These are phyloP conservation scores for Zaprionus camerounensis DNA, from an alignment of 1,140 invertebrate species.

Conservation along the genomic window DNA sequence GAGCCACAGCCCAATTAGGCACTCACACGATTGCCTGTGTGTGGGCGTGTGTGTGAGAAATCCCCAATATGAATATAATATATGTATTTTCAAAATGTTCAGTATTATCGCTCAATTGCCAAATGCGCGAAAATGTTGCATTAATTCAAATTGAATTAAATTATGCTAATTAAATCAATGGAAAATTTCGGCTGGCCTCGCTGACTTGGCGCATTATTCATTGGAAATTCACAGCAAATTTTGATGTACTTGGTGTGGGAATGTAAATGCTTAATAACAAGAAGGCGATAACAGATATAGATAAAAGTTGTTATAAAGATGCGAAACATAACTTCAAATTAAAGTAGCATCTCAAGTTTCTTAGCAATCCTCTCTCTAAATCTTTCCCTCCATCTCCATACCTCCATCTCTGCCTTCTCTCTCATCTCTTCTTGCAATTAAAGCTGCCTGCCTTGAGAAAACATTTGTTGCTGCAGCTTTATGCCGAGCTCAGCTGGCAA, in stretches of 20 bases:
- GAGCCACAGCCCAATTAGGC: neutral
- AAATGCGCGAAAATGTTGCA: constrained; percentile 37
- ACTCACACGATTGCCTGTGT: neutral
- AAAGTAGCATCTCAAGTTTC: too few relatives aligned
- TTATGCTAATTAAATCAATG: constrained; percentile 45
- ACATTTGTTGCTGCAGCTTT: neutral
- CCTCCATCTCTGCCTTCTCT: neutral
- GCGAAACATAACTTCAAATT: neutral
- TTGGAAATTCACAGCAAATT: neutral
- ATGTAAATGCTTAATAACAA: neutral
- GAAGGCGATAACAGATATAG: neutral
- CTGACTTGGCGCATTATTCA: neutral
- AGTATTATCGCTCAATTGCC: constrained; percentile 54
- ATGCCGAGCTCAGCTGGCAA: neutral
- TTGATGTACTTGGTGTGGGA: neutral
- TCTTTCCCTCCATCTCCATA: neutral
- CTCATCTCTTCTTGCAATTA: neutral
- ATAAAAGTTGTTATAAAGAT: neutral
- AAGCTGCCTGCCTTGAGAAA: neutral
- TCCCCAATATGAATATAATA: constrained; percentile 16
- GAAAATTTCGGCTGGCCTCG: constrained; percentile 3
- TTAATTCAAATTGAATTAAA: constrained; percentile 42
- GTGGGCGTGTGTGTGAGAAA: constrained; percentile 25
- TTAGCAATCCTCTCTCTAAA: neutral
- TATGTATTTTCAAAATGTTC: constrained; percentile 27